Evolutionary conservation across 2,888 invertebrate genomes (phyloP).

Genomic region (Oxytorus armatus): DNA sequence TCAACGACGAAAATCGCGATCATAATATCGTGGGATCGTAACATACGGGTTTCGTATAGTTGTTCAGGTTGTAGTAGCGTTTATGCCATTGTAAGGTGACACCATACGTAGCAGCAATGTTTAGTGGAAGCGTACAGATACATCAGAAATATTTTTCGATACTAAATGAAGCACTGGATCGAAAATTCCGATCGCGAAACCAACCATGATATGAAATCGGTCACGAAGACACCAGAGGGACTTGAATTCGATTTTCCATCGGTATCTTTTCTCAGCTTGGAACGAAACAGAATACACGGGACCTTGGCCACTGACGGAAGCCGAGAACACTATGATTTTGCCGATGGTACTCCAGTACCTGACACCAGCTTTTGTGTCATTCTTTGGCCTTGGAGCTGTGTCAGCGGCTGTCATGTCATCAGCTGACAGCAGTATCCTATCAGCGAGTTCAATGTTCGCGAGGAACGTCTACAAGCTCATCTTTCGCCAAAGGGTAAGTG

Average conservation of each 20-base stretch:
- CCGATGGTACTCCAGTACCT: conserved; percentile 98
- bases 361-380: conserved; percentile 97
- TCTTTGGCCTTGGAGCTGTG: conserved; percentile 99
- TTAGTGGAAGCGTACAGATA: too few species aligned
- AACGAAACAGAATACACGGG: conserved; percentile 95
- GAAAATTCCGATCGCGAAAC: not conserved
- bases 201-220: conserved; percentile 65
- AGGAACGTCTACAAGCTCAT: conserved; percentile 99
- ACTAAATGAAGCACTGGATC: not conserved
- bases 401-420: conserved; percentile 99
- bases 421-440: conserved; percentile 98
- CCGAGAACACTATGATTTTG: conserved; percentile 96
- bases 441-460: conserved; percentile 99
- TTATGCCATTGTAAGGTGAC: conserved; percentile 6
- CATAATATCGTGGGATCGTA: conserved; percentile 80
- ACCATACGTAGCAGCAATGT: not conserved
- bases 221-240: conserved; percentile 57
- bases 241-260: conserved; percentile 68
- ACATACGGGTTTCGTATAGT: conserved; percentile 75
- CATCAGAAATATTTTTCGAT: not conserved
- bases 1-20: conserved; percentile 46
- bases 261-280: conserved; percentile 90
- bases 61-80: conserved; percentile 1
- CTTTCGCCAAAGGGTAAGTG: conserved; percentile 93
- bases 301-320: conserved; percentile 89